A percentile compares a stretch with the other conserved stretches of the same genome.
Evolutionary conservation across 2,888 invertebrate genomes (phyloP).

Genomic region (Eupithecia subumbrata): DNA sequence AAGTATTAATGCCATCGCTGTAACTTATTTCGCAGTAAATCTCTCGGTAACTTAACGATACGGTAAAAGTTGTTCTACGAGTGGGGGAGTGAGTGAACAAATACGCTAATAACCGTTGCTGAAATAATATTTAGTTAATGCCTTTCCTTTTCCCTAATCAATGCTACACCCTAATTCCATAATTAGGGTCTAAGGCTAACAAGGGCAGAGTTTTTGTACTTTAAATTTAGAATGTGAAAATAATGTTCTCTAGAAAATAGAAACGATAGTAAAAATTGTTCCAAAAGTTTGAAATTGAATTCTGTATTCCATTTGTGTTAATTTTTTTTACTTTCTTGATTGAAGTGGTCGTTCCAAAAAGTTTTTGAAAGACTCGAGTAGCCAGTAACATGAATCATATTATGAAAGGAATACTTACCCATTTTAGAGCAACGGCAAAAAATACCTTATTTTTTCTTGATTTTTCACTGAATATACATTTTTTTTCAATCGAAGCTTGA

Average conservation of each 20-base stretch:
- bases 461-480: neutral
- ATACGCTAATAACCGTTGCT: slow-evolving; percentile 22
- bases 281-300: neutral
- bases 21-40: slow-evolving; percentile 17
- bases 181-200: slow-evolving; percentile 24
- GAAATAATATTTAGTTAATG: slow-evolving; percentile 31
- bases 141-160: slow-evolving; percentile 22
- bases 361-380: neutral
- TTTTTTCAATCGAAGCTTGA: neutral
- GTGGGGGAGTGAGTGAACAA: slow-evolving; percentile 21
- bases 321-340: neutral
- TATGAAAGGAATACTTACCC: neutral
- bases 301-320: neutral
- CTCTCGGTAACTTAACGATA: slow-evolving; percentile 21
- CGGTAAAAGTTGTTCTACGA: slow-evolving; percentile 30
- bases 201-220: neutral
- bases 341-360: neutral
- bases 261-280: neutral
- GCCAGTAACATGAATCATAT: neutral
- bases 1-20: slow-evolving; percentile 11
- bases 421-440: no score
- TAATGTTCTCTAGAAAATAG: neutral
- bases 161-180: slow-evolving; percentile 18
- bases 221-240: neutral
- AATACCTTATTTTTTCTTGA: neutral